Evolutionary conservation across 2,888 invertebrate genomes (phyloP), one percentile per base, ranked within the genome.

Genomic region (Spodoptera exigua): DNA sequence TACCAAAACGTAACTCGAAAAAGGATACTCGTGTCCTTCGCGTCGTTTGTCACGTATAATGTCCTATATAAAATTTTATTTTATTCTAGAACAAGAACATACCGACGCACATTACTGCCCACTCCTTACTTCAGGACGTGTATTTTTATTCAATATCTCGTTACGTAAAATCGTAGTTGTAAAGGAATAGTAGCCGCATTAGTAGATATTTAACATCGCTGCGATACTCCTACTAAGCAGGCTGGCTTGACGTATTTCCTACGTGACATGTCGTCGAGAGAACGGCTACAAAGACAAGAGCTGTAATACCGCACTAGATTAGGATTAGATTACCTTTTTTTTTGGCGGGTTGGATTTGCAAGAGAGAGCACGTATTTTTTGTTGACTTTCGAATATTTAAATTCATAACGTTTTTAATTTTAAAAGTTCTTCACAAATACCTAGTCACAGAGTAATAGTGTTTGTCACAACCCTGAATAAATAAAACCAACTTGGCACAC

Each of bases 41-140:
- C 79, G 83, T 85, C 87, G 86, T 88, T 90, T 88, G 86, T 90
- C 88, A 88, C 86, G 82, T 87, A 88, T 89, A 90, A 89, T 90
- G 87, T 84, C 81, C 83, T 73, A 85, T 86, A 88, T 89, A 89
- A 89, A 88, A 88, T 86, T 88, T 88, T 89, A 89, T 89, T 87
- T 86, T 81, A 81, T 80, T 83, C 81, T 84, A 85, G 85, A 86
- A 85, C 82, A 84, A 82, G 83, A 83, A 85, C 81, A 83, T 80
- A 78, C 81, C 81, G 81, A 77, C 83, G 81, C 79, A 80, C 82
- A 79, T 81, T 81, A 78, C 78, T 80, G 87, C 86, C 88, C 89
- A 83, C 80, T 83, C 78, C 75, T 79, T 81, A 73, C 78, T 78
- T 78, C 69, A 64, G 35, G 73, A 75, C 76, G 62, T 79, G 81